A percentile compares a stretch with the other conserved stretches of the same genome.
Evolutionary conservation across 2,888 invertebrate genomes (phyloP).

Genomic region (Lithophane leautieri): DNA sequence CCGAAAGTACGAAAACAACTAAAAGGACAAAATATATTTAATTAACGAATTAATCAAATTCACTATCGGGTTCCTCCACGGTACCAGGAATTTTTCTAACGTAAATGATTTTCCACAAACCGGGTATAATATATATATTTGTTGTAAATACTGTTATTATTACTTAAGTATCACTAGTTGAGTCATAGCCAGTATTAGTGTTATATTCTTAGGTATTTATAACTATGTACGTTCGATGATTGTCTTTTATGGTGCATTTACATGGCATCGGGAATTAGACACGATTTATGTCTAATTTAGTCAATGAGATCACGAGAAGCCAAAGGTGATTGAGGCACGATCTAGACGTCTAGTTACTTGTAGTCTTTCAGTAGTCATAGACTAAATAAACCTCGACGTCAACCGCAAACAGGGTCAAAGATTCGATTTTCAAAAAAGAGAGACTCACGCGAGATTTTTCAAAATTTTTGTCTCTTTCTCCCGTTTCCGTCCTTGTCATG

Average conservation of each 20-base stretch:
- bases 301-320: constrained; percentile 56
- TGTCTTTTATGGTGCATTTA: constrained; percentile 56
- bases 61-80: constrained; percentile 11
- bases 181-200: constrained; percentile 39
- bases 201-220: constrained; percentile 25
- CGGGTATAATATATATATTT: constrained; percentile 17
- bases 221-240: constrained; percentile 35
- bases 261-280: constrained; percentile 56
- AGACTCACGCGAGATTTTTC: background rate
- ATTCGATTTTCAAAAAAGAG: background rate
- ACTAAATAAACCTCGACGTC: background rate
- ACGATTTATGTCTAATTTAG: constrained; percentile 59
- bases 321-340: constrained; percentile 46
- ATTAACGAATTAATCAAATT: constrained; percentile 30
- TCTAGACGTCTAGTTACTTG: constrained; percentile 32
- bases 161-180: constrained; percentile 40
- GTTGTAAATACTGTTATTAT: constrained; percentile 34
- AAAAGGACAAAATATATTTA: constrained; percentile 23
- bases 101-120: constrained; percentile 58
- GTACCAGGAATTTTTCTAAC: constrained; percentile 56
- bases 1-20: constrained; percentile 12
- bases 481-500: background rate
- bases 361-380: constrained; percentile 10
- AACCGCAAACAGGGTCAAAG: background rate
- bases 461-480: background rate